Conservation (phyloP, 2,797 vertebrate species). For the Jordanella pulchra region DNA sequence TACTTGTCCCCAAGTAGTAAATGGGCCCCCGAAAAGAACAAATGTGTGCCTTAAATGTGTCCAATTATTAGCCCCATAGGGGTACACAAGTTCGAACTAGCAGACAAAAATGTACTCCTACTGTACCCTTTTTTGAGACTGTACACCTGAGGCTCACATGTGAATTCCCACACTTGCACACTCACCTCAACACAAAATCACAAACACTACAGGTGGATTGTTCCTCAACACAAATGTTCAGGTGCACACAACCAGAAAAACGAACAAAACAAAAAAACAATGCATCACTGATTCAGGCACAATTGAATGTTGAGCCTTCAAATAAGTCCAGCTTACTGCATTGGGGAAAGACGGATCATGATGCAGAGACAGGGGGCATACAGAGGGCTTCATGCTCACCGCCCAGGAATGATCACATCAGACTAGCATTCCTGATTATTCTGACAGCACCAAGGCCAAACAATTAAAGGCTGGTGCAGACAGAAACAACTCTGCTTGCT, state of each 20-base stretch:
- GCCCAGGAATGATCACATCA: conserved; percentile 75
- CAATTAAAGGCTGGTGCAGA: conserved; percentile 48
- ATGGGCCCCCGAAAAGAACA: too few species aligned
- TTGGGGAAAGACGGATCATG: conserved; percentile 47
- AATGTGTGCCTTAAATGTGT: too few species aligned
- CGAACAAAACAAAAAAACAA: conserved; percentile 24
- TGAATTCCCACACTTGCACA: conserved; percentile 4
- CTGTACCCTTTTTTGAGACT: too few species aligned
- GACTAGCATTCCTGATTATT: conserved; percentile 50
- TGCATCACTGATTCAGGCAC: conserved; percentile 27
- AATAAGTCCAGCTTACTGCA: conserved; percentile 41
- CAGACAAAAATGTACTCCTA: too few species aligned
- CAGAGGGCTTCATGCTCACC: conserved; percentile 55
- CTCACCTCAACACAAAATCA: conserved; percentile 5
- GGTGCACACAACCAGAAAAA: conserved; percentile 27
- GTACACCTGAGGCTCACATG: conserved; percentile 19
- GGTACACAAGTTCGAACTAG: too few species aligned
- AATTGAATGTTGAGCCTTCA: conserved; percentile 33
- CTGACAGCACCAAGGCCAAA: conserved; percentile 61
- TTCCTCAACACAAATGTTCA: conserved; percentile 37
- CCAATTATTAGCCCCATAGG: too few species aligned
- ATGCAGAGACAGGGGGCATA: conserved; percentile 58
- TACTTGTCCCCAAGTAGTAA: too few species aligned
- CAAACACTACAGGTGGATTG: conserved; percentile 20
- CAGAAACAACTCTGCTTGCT: conserved; percentile 52